A percentile compares a stretch with the other conserved stretches of the same genome.
Conservation (phyloP, 1,140 invertebrate genomes). For the Catajapyx aquilonaris region DNA sequence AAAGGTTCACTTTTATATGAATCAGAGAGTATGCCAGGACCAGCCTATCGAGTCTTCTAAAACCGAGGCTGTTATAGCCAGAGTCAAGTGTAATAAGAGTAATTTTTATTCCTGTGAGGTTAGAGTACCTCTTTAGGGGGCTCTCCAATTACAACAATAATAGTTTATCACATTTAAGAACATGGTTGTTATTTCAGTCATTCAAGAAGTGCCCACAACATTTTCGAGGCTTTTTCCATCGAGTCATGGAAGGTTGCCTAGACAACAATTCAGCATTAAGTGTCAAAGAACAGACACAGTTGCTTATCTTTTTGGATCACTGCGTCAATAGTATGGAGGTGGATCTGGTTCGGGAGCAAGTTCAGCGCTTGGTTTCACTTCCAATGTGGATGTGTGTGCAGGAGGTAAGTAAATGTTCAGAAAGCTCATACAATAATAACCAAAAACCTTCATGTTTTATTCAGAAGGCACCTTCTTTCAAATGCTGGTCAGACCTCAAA, state of each 20-base stretch:
- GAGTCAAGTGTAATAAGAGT: too few species aligned
- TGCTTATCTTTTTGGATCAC: conserved; percentile 85
- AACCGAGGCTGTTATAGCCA: too few species aligned
- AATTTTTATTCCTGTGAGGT: too few species aligned
- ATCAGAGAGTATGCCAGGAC: too few species aligned
- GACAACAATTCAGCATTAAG: conserved; percentile 28
- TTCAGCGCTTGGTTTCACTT: conserved; percentile 76
- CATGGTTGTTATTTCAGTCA: too few species aligned
- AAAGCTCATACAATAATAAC: not conserved
- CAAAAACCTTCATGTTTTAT: not conserved
- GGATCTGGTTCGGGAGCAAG: conserved; percentile 72
- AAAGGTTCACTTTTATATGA: too few species aligned
- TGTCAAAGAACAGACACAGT: conserved; percentile 60
- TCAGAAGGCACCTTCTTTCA: too few species aligned
- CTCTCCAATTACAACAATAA: too few species aligned
- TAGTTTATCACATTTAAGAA: too few species aligned
- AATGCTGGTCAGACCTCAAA: too few species aligned
- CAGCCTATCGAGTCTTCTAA: too few species aligned
- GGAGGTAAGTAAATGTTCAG: conserved; percentile 28
- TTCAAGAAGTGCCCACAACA: conserved; percentile 61
- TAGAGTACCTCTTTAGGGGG: too few species aligned
- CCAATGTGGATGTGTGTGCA: conserved; percentile 86
- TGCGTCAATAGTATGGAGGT: conserved; percentile 96
- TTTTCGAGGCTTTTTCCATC: conserved; percentile 71
- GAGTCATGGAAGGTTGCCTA: conserved; percentile 51